Conservation (phyloP, 2,888 invertebrate species). For the Spilosoma lubricipeda region DNA sequence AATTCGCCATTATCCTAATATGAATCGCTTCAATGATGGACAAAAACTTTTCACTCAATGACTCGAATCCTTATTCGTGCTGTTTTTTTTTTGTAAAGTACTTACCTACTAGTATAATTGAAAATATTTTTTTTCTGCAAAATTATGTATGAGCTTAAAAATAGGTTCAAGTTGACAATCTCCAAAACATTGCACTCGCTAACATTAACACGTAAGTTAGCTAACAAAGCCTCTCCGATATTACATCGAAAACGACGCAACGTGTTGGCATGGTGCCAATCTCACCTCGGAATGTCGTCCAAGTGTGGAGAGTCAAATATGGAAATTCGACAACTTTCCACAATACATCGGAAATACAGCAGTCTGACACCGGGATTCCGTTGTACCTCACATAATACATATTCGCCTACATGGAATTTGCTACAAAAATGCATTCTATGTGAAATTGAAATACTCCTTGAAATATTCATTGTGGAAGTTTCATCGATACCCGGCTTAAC, state of each 20-base stretch:
- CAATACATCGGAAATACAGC: constrained; percentile 20
- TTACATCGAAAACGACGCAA: constrained; percentile 23
- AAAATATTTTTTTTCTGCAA: too few species aligned
- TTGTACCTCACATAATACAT: background rate
- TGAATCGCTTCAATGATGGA: too few species aligned
- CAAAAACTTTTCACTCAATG: too few species aligned
- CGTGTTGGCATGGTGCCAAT: constrained; percentile 36
- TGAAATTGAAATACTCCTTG: background rate
- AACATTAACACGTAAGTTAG: constrained; percentile 30
- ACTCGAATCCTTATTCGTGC: too few species aligned
- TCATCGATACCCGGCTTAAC: background rate
- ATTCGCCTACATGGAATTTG: background rate
- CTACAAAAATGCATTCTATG: constrained; percentile 5
- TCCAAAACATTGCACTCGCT: background rate
- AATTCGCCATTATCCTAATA: too few species aligned
- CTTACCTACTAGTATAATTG: too few species aligned
- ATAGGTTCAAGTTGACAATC: background rate
- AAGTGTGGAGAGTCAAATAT: constrained; percentile 28
- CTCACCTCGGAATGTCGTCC: constrained; percentile 25
- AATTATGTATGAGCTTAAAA: background rate
- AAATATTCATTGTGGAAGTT: constrained; percentile 3
- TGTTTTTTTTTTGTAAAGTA: too few species aligned
- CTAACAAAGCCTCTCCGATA: constrained; percentile 33
- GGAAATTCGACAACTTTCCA: constrained; percentile 31
- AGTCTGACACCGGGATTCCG: constrained; percentile 1